Evolutionary conservation across 1,140 invertebrate species (phyloP), one percentile per base, ranked within the genome.

Genomic region (Aphis craccivora): DNA sequence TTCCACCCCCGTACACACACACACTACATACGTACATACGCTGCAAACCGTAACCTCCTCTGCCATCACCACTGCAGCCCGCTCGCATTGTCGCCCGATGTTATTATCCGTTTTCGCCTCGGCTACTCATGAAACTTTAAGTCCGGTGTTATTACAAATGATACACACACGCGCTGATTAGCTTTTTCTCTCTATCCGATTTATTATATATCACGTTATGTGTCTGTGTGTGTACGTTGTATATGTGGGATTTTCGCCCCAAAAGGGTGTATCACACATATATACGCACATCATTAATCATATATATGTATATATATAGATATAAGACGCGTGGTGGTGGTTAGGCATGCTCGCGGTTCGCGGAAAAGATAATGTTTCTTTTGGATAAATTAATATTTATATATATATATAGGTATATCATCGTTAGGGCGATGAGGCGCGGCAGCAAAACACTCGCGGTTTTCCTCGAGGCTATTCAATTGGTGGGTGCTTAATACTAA

Each of bases 101-200:
- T 90, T 90, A 60, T 67, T 90, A 90, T 90, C 89, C 89, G 89
- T 60, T 89, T 89, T 89, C 88, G 88, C 88, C 88, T 89, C 88
- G 88, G 88, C 88, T 89, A 92, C 91, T 92, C 91, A 84, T 84
- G 81, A 93, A 93, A 93, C 91, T 93, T 92, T 92, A 92, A 92
- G 90, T 92, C 90, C 90, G 90, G 91, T 67, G 91, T 86, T 93
- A 93, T 93, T 93, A 93, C 91, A 93, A 93, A 93, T 93, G 91
- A 93, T 93, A 92, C 91, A 86, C 91, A 86, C 91, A 40, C 48
- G 67, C 81, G 91, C 76, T 86, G 91, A 93, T 93, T 93, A 93
- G 91, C 91, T 86, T 84, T 93, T 93, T 93, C 91, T 93, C 37
- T 93, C 91, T 53, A 53, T 93, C 91, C 91, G 91, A 93, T 93